These are phyloP conservation scores for Microtus pennsylvanicus DNA, from an alignment of 2,113 vertebrate genomes.

Conservation along the genomic window DNA sequence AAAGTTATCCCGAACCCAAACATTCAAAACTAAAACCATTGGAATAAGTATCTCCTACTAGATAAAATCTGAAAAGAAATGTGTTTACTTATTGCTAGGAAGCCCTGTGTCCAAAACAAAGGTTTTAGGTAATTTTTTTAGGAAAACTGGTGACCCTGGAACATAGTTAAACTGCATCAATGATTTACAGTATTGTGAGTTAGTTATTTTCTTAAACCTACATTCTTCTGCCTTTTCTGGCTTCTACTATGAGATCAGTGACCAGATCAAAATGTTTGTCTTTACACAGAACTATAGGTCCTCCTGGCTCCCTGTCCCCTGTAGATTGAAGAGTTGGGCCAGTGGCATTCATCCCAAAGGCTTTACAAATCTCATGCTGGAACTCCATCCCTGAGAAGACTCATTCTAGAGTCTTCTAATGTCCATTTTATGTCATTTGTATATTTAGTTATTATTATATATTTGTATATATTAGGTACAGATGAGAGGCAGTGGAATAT, in stretches of 20 bases:
- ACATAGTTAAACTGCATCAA: constrained; percentile 32
- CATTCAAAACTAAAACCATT: not conserved
- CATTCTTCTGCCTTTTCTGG: not conserved
- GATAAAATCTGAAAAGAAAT: not conserved
- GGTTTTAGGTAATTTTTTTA: not conserved
- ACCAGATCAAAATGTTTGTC: rapidly evolving
- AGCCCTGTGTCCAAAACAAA: constrained; percentile 19
- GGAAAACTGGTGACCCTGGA: not conserved
- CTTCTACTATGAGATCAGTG: not conserved
- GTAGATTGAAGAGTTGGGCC: not conserved
- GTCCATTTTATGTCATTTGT: not conserved
- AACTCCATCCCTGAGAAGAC: not conserved
- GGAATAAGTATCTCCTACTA: not conserved
- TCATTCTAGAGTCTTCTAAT: not conserved
- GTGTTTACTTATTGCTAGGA: not conserved
- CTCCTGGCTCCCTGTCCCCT: not conserved
- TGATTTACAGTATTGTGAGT: not conserved
- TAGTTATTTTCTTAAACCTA: constrained; percentile 36
- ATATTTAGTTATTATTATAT: not conserved
- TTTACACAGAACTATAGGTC: not conserved
- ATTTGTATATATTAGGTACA: not conserved
- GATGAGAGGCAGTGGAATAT: not conserved
- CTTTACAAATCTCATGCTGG: not conserved
- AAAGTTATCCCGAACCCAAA: not conserved
- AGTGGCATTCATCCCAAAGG: not conserved